Evolutionary conservation across 2,113 vertebrate genomes (phyloP).

Genomic region (Siniperca chuatsi): DNA sequence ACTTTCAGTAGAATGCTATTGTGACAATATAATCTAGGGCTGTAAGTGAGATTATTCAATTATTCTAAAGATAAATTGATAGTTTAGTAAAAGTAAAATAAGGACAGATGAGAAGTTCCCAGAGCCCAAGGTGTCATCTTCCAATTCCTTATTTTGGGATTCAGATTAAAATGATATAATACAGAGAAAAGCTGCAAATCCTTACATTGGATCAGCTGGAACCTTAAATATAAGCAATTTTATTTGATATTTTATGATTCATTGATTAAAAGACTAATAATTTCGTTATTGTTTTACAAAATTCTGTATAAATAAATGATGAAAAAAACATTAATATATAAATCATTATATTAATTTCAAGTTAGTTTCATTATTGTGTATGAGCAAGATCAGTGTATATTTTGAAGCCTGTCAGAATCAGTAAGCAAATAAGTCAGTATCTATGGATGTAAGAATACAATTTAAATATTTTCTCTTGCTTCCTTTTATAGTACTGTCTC

Average conservation of each 20-base stretch:
- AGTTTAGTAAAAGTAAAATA: background rate
- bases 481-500: background rate
- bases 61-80: background rate
- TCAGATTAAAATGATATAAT: background rate
- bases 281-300: background rate
- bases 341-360: background rate
- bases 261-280: background rate
- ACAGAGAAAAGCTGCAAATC: background rate
- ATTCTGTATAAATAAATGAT: background rate
- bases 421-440: background rate
- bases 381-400: background rate
- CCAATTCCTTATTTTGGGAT: background rate
- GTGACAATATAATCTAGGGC: background rate
- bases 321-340: no score
- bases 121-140: background rate
- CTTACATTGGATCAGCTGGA: background rate
- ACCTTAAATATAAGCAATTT: background rate
- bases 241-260: background rate
- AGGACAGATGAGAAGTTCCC: background rate
- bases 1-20: background rate
- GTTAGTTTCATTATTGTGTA: background rate
- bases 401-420: background rate
- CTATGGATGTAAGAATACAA: background rate
- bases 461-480: conserved; percentile 17
- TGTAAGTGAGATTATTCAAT: background rate